Evolutionary conservation across 1,140 invertebrate genomes (phyloP), one percentile per base, ranked within the genome.

Genomic region (Pectinophora gossypiella): DNA sequence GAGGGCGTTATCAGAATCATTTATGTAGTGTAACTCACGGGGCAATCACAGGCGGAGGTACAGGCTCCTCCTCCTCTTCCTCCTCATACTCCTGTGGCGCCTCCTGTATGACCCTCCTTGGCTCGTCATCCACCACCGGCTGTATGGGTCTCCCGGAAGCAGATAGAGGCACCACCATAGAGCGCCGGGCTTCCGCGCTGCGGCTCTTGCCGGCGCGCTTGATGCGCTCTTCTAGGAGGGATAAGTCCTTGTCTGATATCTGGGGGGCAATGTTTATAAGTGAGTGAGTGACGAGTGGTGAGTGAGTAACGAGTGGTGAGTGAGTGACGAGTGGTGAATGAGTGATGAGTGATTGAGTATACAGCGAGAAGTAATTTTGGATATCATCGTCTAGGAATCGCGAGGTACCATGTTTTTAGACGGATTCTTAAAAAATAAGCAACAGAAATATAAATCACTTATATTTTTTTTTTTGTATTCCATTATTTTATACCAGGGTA

Each of bases 161-260:
- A 12, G 75, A 88, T 22, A 72, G 71, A 27, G 58, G 84, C 35
- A 59, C 86, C 19, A 69, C 64, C 69, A 71, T 84, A 20, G 74
- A 76, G 13, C 75, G 72, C 16, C 76, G 75, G 46, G 61, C 80
- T 51, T 75, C 88, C 27, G 89, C 89, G 64, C 92, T 92, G 32
- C 82, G 83, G 7, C 89, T 94, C 73, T 96, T 95, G 15, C 93
- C 91, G 6, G 94, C 93, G 27, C 96, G 90, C 73, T 98, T 98
- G 43, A 99, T 98, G 38, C 98, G 90, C 83, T 99, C 98, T 72
- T 99, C 97, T 19, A 99, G 86, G 53, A 99, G 89, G 1, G 95
- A 95, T 66, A 95, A 91, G 76, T 99, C 97, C 88, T 99, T 99
- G 66, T 99, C 97, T 16, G 94, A 95, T 68, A 98, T 93, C 94